phyloP scores from a whole-genome alignment of 2,888 invertebrate genomes.

The Oligia fasciuncula region DNA sequence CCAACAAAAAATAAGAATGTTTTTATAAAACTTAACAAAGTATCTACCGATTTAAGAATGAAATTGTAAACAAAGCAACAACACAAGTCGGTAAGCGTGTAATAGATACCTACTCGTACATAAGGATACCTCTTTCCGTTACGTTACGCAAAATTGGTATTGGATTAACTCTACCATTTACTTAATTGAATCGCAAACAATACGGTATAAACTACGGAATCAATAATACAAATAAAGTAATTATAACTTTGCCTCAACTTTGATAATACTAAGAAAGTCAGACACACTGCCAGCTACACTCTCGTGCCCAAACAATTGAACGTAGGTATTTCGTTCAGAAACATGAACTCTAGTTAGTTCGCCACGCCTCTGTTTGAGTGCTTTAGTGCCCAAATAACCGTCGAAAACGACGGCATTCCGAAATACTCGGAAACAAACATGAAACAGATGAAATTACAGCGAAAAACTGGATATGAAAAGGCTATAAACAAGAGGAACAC shows the following conservation, averaged over 20 bases:
- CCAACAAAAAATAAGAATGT: not conserved
- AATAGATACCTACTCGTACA: not conserved
- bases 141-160: not conserved
- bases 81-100: not conserved
- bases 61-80: not conserved
- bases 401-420: not conserved
- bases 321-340: constrained; percentile 12
- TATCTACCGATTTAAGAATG: not conserved
- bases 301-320: not conserved
- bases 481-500: not conserved
- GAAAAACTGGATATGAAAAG: not conserved
- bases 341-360: constrained; percentile 4
- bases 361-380: constrained; percentile 16
- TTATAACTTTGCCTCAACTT: constrained; percentile 29
- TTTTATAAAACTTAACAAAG: not conserved
- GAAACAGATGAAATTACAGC: not conserved
- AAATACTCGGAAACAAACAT: not conserved
- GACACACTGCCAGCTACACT: constrained; percentile 15
- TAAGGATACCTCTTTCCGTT: not conserved
- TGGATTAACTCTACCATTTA: not conserved
- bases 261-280: not conserved
- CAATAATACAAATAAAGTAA: constrained; percentile 38
- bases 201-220: not conserved
- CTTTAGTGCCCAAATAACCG: constrained; percentile 25
- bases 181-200: constrained; percentile 11